Base-by-base conservation (phyloP, 2,888 invertebrate genomes). In the Campoletis raptor region DNA sequence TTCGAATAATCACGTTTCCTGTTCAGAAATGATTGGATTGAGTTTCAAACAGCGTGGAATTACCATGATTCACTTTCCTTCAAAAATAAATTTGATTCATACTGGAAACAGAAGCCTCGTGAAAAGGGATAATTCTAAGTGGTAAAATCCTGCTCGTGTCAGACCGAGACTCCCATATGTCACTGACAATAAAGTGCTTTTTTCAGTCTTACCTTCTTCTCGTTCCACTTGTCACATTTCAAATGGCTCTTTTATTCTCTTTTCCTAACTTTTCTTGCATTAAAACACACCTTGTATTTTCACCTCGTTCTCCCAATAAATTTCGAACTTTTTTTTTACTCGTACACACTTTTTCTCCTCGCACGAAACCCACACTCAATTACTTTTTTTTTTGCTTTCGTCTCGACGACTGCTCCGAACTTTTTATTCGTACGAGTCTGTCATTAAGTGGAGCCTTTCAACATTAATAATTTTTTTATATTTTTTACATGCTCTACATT, bases 291-390 rank as follows among this genome's bases (percentile, higher is more conserved):
- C 54, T n/a, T n/a, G 66, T 61, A 7, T 81, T 82, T 77, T 70
- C 72, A 80, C 77, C 81, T 42, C 76, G 64, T 83, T 79, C 54
- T 37, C 64, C 79, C 87, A 74, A 87, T 86, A 86, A 86, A 86
- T 86, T 87, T 74, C 57, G 72, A 84, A 81, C 78, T 79, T 69
- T 73, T 77, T 83, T 70, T 24, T 66, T 36, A 12, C 30, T 70
- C 57, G 7, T 36, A 15, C 78, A 57, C 52, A n/a, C 24, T 15
- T 42, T 21, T 30, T 72, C 24, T 66, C 70, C 24, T 57, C 36
- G 21, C 64, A 67, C 67, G 74, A 70, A 40, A 24, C 24, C 64
- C 45, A n/a, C 78, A 12, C 54, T 76, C 70, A 37, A 48, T 42
- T 54, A 76, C 48, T 73, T 54, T 61, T 64, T 64, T 18, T n/a